These are phyloP conservation scores for Ectemnius lituratus DNA, from an alignment of 2,888 invertebrate species.

Conservation along the genomic window DNA sequence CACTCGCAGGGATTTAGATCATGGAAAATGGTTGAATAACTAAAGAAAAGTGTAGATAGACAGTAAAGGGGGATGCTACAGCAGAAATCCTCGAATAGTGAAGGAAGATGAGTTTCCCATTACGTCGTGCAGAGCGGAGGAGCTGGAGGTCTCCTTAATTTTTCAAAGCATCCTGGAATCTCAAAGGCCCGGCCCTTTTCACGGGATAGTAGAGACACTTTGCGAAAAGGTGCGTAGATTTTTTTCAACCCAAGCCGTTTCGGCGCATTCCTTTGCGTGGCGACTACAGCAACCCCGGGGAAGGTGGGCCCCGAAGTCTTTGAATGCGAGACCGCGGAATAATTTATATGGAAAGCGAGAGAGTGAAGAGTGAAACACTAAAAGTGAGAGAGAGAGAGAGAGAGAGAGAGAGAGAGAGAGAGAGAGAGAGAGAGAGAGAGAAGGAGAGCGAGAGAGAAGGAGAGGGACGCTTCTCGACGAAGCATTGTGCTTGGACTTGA, in stretches of 20 bases:
- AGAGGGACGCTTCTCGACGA: slow-evolving; percentile 56
- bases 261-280: slow-evolving; percentile 53
- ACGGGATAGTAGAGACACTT: slow-evolving; percentile 42
- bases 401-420: slow-evolving; percentile 24
- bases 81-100: background rate
- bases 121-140: background rate
- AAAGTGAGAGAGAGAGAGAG: slow-evolving; percentile 32
- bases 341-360: slow-evolving; percentile 63
- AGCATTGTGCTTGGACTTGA: slow-evolving; percentile 68
- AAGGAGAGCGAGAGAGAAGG: slow-evolving; percentile 37
- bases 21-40: background rate
- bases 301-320: slow-evolving; percentile 37
- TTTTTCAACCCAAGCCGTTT: slow-evolving; percentile 61
- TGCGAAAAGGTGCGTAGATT: slow-evolving; percentile 60
- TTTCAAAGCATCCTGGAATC: slow-evolving; percentile 37
- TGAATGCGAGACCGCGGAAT: slow-evolving; percentile 63
- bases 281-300: slow-evolving; percentile 1
- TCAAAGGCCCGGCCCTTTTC: slow-evolving; percentile 43
- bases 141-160: slow-evolving; percentile 37
- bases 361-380: slow-evolving; percentile 6
- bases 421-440: slow-evolving; percentile 7
- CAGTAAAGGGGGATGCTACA: too few relatives aligned
- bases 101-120: background rate
- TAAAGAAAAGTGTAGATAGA: background rate
- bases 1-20: background rate